These are phyloP conservation scores for Drosophila takahashii DNA, from an alignment of 1,140 invertebrate species.

Conservation along the genomic window DNA sequence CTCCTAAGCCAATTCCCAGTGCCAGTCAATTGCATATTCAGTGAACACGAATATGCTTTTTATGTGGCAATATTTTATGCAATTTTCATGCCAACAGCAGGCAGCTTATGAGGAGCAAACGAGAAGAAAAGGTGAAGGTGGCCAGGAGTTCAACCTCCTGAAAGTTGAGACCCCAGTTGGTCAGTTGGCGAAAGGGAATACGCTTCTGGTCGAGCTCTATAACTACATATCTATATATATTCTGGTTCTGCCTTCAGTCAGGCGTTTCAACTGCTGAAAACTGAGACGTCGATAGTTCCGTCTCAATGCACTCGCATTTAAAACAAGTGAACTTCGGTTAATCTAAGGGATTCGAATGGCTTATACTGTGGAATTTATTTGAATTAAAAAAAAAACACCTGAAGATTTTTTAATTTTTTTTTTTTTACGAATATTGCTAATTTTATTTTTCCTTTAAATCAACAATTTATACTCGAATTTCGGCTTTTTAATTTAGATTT, in stretches of 20 bases:
- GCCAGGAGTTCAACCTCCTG: conserved; percentile 35
- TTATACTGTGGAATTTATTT: neutral
- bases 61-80: conserved; percentile 80
- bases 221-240: neutral
- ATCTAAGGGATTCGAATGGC: neutral
- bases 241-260: conserved; percentile 34
- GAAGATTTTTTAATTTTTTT: no score
- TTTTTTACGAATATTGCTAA: no score
- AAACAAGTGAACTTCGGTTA: conserved; percentile 28
- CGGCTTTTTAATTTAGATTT: neutral
- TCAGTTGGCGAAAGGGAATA: conserved; percentile 43
- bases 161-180: conserved; percentile 68
- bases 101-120: conserved; percentile 8
- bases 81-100: conserved; percentile 71
- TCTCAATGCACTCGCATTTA: conserved; percentile 57
- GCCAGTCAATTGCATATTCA: conserved; percentile 72
- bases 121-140: neutral
- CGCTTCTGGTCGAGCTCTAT: conserved; percentile 4
- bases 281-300: conserved; percentile 62
- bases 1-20: conserved; percentile 28
- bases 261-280: conserved; percentile 46
- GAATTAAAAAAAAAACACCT: no score
- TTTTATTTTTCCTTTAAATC: no score
- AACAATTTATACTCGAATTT: no score
- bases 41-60: conserved; percentile 79